Conservation (phyloP, 2,888 invertebrate genomes). For the Tinea pellionella region DNA sequence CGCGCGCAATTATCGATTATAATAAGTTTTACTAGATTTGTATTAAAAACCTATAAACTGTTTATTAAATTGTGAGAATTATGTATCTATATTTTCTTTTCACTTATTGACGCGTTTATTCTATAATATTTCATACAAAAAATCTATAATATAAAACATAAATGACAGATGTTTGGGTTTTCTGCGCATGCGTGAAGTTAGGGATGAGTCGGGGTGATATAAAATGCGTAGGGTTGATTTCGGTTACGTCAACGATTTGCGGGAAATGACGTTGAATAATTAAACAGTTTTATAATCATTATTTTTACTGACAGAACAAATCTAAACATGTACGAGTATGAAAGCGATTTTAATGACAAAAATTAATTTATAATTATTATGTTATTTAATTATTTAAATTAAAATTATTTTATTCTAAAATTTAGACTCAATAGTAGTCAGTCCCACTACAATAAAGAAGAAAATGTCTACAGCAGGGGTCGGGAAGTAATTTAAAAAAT, state of each 20-base stretch:
- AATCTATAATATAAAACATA: constrained; percentile 10
- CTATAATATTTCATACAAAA: constrained; percentile 12
- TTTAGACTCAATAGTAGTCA: too few relatives aligned
- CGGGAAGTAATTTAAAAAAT: too few relatives aligned
- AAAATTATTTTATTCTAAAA: too few relatives aligned
- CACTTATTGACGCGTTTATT: not conserved
- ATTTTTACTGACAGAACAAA: not conserved
- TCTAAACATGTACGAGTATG: too few relatives aligned
- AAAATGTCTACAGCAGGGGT: too few relatives aligned
- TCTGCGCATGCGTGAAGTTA: not conserved
- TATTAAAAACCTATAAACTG: constrained; percentile 39
- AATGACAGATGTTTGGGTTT: not conserved
- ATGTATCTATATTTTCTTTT: constrained; percentile 20
- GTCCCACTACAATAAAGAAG: too few relatives aligned
- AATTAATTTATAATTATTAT: too few relatives aligned
- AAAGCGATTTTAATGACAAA: too few relatives aligned
- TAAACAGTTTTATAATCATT: not conserved
- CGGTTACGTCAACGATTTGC: not conserved
- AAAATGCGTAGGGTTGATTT: not conserved
- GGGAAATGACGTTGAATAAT: not conserved
- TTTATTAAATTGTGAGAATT: constrained; percentile 48
- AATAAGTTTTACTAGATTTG: constrained; percentile 33
- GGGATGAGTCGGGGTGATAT: not conserved
- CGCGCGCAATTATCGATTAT: constrained; percentile 61
- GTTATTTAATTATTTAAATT: too few relatives aligned